phyloP scores from a whole-genome alignment of 2,888 invertebrate genomes.

The Eristalis tenax region DNA sequence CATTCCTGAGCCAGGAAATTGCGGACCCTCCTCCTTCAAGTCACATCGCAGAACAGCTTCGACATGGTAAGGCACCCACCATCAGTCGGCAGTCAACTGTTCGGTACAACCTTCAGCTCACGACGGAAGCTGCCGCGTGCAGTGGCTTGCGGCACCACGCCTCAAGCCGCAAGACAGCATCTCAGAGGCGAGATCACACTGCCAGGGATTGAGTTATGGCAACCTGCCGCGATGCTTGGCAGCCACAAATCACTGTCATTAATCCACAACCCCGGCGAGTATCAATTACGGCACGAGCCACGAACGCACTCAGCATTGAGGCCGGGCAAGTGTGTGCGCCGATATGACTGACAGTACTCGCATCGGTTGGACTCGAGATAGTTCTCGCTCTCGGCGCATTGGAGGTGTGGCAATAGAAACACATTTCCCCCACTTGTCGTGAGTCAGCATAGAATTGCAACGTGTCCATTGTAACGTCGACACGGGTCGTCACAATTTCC shows the following conservation, averaged over 20 bases:
- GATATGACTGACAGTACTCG: not conserved
- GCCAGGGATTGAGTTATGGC: not conserved
- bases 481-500: conserved; percentile 37
- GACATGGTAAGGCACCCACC: not conserved
- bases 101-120: not conserved
- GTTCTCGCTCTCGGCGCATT: not conserved
- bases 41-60: not conserved
- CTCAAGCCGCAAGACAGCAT: not conserved
- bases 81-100: not conserved
- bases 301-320: conserved; percentile 12
- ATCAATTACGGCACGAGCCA: conserved; percentile 20
- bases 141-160: not conserved
- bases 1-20: no score
- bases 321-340: not conserved
- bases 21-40: no score
- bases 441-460: not conserved
- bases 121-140: not conserved
- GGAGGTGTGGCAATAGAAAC: conserved; percentile 31
- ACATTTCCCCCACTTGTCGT: conserved; percentile 6
- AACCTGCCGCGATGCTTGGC: not conserved
- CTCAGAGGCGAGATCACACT: not conserved
- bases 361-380: not conserved
- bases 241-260: conserved; percentile 33
- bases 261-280: conserved; percentile 21
- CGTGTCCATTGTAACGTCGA: not conserved